Conservation (phyloP, 2,113 vertebrate species). For the Danio rerio region GRCz12tu NC_133190.1:43862001-43862500, state of each 20-base stretch:
- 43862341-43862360: neutral
- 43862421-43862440: neutral
- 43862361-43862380: neutral
- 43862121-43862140: slow-evolving; percentile 34
- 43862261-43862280: neutral
- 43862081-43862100: slow-evolving; percentile 22
- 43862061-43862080: slow-evolving; percentile 4
- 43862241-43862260: neutral
- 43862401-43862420: neutral
- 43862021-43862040: slow-evolving; percentile 27
- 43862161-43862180: neutral
- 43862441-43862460: neutral
- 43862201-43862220: neutral
- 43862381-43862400: neutral
- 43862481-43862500: neutral
- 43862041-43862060: neutral
- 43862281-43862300: neutral
- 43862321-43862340: neutral
- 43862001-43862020: slow-evolving; percentile 29
- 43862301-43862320: neutral
- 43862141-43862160: slow-evolving; percentile 29
- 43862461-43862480: slow-evolving; percentile 9
- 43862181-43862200: slow-evolving; percentile 8
- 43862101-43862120: slow-evolving; percentile 34
- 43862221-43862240: neutral